Evolutionary conservation across 1,140 invertebrate genomes (phyloP), one percentile per base, ranked within the genome.

Genomic region (Epicauta chinensis): DNA sequence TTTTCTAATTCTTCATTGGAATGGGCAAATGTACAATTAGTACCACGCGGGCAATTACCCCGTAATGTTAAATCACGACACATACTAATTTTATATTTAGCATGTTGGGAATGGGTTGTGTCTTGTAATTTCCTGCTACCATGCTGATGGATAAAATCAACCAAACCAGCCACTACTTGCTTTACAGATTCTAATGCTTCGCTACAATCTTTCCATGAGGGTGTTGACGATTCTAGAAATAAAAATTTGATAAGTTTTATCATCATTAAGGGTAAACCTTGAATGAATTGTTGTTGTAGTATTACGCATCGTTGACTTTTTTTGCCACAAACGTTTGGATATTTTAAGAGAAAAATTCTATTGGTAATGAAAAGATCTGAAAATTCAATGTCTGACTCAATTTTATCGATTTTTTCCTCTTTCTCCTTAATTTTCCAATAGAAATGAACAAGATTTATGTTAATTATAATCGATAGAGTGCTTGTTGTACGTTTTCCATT

Each of bases 11-110:
- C 93, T 51, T 92, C 87, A 52, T 90, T 86, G 6, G 87, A 91
- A 70, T 97, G 93, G 17, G 91, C 91, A 76, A 93, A 96, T 0
- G 90, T 93, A 69, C 93, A 97, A 62, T 83, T 84, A 13, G 80
- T 82, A 3, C 91, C 88, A 16, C 92, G 75, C 0, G 93, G 92
- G 72, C 93, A 97, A 29, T 78, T 82, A 0, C 87, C 82, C 11
- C 86, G 76, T 2, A 84, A 73, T 0, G 84, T 79, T 2, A 93
- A 73, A 71, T 95, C 92, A 3, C 92, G 77, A 62, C 93, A 97
- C 81, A 94, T 84, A 62, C 87, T 90, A 5, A 93, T 89, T 77
- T 95, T 95, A 68, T 94, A 95, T 65, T 89, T 90, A 1, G 80
- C 72, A 67, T 85, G 83, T 45, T 86, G 83, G 3, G 79, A 74